Conservation (phyloP, 2,113 vertebrate genomes). For the Anarhynchus alexandrinus region DNA sequence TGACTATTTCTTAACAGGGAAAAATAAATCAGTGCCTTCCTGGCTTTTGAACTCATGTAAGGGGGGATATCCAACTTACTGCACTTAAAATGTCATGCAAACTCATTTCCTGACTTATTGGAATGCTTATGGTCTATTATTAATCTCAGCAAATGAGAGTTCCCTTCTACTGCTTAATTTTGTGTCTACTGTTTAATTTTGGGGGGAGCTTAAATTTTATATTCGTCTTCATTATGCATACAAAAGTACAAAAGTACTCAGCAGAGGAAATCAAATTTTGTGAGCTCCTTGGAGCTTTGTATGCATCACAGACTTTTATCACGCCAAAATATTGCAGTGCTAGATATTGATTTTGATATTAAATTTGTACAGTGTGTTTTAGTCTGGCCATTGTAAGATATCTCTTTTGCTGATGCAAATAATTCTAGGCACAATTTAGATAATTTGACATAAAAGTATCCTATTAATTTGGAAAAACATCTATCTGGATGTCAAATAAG, state of each 20-base stretch:
- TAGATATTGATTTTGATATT: neutral
- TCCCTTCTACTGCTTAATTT: neutral
- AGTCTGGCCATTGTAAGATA: neutral
- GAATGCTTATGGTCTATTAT: neutral
- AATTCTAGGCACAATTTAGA: neutral
- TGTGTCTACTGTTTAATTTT: neutral
- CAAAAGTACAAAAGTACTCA: neutral
- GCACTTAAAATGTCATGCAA: neutral
- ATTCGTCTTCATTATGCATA: neutral
- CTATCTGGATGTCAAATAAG: neutral
- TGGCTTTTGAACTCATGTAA: neutral
- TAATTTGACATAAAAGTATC: neutral
- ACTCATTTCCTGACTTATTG: neutral
- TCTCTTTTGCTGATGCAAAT: neutral
- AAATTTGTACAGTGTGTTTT: neutral
- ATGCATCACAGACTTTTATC: neutral
- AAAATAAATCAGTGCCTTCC: conserved; percentile 18
- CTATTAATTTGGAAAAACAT: neutral
- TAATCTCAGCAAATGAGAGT: neutral
- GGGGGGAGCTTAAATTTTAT: neutral
- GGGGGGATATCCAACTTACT: neutral
- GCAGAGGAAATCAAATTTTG: neutral
- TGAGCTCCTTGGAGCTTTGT: neutral
- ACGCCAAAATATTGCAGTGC: neutral
- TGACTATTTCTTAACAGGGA: neutral